Conservation (phyloP, 2,797 vertebrate species). For the Leontopithecus rosalia region DNA sequence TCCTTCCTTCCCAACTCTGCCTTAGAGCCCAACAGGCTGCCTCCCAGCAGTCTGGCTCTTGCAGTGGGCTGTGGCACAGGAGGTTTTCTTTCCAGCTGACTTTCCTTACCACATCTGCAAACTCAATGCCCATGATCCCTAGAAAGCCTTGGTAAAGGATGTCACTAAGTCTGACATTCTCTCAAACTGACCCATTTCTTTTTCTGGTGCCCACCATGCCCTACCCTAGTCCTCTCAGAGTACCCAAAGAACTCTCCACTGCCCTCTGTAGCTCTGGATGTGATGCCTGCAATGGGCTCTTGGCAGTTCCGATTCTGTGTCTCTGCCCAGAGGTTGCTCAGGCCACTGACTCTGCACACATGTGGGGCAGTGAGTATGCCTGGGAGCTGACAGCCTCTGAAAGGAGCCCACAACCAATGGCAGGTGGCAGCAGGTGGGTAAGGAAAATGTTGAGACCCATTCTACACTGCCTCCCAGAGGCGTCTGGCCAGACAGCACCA, state of each 20-base stretch:
- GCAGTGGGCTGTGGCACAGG: background rate
- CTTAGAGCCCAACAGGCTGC: background rate
- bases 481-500: background rate
- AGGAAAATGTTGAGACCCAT: background rate
- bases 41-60: background rate
- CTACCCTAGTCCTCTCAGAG: background rate
- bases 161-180: background rate
- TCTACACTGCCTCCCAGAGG: background rate
- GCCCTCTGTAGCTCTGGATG: background rate
- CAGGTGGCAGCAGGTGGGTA: background rate
- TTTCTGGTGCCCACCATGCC: accelerated
- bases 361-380: background rate
- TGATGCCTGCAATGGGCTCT: accelerated
- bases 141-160: background rate
- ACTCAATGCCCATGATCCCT: background rate
- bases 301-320: background rate
- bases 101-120: background rate
- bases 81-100: background rate
- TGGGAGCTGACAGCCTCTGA: background rate
- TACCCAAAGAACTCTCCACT: background rate
- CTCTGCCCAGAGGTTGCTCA: background rate
- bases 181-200: too few species aligned
- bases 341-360: background rate
- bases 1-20: background rate
- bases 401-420: background rate